Evolutionary conservation across 2,888 invertebrate genomes (phyloP), one percentile per base, ranked within the genome.

Genomic region (Drosophila helvetica): DNA sequence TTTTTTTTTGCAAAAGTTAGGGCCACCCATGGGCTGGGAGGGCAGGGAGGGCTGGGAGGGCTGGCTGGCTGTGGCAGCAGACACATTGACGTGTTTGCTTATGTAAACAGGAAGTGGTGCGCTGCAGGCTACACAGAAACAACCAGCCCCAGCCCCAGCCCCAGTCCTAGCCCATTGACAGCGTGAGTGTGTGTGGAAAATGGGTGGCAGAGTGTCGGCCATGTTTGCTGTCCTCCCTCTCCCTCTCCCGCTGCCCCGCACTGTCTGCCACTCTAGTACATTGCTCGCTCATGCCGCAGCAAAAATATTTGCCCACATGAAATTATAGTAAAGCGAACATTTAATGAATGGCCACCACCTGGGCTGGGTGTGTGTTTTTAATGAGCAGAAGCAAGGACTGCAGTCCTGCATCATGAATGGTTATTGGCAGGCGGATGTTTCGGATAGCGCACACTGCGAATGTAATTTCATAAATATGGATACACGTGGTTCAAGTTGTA

Each of bases 81-180:
- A 79, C 81, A 79, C 82, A 82, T 82, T 81, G 85, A 84, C 74
- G 75, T 86, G 82, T 81, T 81, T 79, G 83, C 81, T 87, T 83
- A 68, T 84, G 77, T 75, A 85, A 87, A 87, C 85, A 87, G 83
- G 83, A 83, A 83, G 83, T 85, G 85, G 77, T 83, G 77, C 72
- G 79, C 85, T 82, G 76, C 83, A 76, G 78, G 83, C 84, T 59
- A 53, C 45, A 50, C 60, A 67, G 65, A 66, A 71, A 82, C 63
- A 79, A 81, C 75, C 64, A 65, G 74, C 69, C 59, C 25, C 22
- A 22, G 5, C 22, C 22, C 22, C 22, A 22, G 4, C 22, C 22
- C 4, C 22, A 22, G 5, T 3, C 22, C 22, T 22, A n/a, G 74
- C 69, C 61, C 25, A 17, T 46, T 17, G 33, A 54, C 38, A 38